Conservation (phyloP, 2,888 invertebrate genomes). For the Itoplectis maculator region DNA sequence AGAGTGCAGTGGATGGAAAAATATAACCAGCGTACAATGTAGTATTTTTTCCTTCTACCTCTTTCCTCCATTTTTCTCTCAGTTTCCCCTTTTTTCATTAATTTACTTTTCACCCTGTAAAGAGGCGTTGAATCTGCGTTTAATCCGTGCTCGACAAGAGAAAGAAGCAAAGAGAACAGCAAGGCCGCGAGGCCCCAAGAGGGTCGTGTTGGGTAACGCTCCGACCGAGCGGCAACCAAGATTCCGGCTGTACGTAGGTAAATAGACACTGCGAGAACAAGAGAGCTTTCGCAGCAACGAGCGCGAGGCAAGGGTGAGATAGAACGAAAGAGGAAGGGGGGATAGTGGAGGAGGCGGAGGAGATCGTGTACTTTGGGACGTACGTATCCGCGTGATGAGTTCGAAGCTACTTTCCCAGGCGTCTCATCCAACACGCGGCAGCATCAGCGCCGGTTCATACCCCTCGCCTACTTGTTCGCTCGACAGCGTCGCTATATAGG, state of each 20-base stretch:
- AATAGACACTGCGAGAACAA: conserved; percentile 59
- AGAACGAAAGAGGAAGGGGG: conserved; percentile 27
- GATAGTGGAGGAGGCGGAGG: conserved; percentile 39
- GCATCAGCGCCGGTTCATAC: conserved; percentile 28
- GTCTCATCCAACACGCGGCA: conserved; percentile 55
- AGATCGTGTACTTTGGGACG: conserved; percentile 59
- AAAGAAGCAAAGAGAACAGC: conserved; percentile 37
- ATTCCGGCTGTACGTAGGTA: conserved; percentile 58
- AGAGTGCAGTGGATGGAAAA: conserved; percentile 50
- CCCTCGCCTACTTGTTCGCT: conserved; percentile 43
- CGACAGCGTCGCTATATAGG: conserved; percentile 19
- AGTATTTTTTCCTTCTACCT: conserved; percentile 10
- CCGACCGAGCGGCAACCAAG: conserved; percentile 32
- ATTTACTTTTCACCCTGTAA: conserved; percentile 52
- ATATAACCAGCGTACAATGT: conserved; percentile 41
- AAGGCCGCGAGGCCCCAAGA: conserved; percentile 52
- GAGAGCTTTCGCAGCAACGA: conserved; percentile 63
- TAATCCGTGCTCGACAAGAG: conserved; percentile 61
- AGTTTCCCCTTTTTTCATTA: conserved; percentile 21
- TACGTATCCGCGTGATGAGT: conserved; percentile 66
- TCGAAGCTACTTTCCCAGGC: conserved; percentile 67
- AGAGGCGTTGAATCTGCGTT: conserved; percentile 63
- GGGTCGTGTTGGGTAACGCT: conserved; percentile 60
- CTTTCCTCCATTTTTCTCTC: conserved; percentile 8
- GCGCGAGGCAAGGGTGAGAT: conserved; percentile 48